Evolutionary conservation across 2,113 vertebrate genomes (phyloP).

Genomic region (Melanocharis versteri): DNA sequence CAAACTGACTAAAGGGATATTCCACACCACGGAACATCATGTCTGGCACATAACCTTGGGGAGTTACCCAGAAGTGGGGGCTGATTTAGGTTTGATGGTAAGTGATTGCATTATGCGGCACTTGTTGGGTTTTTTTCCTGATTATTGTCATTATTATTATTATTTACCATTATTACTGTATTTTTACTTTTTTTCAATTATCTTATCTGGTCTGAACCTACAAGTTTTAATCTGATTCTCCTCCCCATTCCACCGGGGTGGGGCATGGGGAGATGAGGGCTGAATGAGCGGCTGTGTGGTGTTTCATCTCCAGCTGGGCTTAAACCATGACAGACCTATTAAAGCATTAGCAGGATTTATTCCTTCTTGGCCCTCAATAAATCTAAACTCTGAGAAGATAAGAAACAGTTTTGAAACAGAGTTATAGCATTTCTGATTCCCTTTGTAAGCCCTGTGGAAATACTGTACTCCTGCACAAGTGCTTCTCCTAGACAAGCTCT

Average conservation of each 20-base stretch:
- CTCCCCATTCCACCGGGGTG: rapidly evolving
- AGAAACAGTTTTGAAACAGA: background rate
- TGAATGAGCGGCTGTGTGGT: background rate
- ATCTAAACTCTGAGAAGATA: background rate
- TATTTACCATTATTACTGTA: background rate
- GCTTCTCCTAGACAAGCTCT: background rate
- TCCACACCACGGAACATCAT: no score
- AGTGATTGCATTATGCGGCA: background rate
- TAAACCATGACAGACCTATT: background rate
- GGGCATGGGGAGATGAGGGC: no score
- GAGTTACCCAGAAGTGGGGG: rapidly evolving
- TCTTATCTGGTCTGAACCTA: background rate
- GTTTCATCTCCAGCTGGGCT: background rate
- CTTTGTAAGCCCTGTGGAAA: background rate
- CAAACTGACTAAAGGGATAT: background rate
- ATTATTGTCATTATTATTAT: background rate
- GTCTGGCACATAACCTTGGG: rapidly evolving
- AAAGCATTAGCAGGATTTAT: background rate
- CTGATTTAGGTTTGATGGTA: rapidly evolving
- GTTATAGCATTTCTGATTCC: background rate
- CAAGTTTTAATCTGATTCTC: background rate
- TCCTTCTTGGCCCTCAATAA: background rate
- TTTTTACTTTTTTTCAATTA: background rate
- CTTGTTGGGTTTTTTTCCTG: rapidly evolving
- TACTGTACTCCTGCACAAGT: background rate